Base-by-base conservation (phyloP, 2,888 invertebrate genomes). In the Smittia aterrima region DNA sequence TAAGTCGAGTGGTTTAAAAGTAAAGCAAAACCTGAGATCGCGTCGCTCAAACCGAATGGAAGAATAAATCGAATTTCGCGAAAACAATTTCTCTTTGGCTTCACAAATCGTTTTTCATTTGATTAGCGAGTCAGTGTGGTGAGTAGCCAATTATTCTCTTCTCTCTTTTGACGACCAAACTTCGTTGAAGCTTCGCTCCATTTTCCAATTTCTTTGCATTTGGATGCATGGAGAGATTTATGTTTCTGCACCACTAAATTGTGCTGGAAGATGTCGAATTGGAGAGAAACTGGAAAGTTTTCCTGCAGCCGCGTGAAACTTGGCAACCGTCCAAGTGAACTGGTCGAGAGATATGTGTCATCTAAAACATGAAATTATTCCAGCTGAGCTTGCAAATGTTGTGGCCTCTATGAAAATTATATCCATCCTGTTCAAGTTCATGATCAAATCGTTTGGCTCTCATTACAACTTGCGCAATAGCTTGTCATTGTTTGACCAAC, bases 201-300 rank as follows among this genome's bases (percentile, higher is more conserved):
- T 47, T 47, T 47, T 47, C 3, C 16, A 47, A 47, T 47, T n/a
- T 47, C 16, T 47, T 47, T 47, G 16, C 47, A 11, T 47, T 47
- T 11, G 16, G 16, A 47, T 47, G 47, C 47, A 47, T 47, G 16
- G n/a, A 3, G 47, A 47, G 47, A 47, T 47, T 47, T n/a, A 47
- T 47, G 47, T n/a, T 16, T 47, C 47, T 47, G 47, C 47, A 47
- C 11, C 47, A 32, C 32, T 32, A 32, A 32, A 32, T 32, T 11
- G 47, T n/a, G 47, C 11, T n/a, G 47, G 4, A 11, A 47, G 16
- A 11, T 11, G 16, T 47, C 16, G 16, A n/a, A 16, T 2, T 2
- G 47, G 47, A 47, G 47, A 47, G 16, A 16, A 47, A 47, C 47
- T n/a, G 47, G 47, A 47, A 47, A 47, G 47, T 47, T 47, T 47